Evolutionary conservation across 2,888 invertebrate species (phyloP).

Genomic region (Hypomecis punctinalis): DNA sequence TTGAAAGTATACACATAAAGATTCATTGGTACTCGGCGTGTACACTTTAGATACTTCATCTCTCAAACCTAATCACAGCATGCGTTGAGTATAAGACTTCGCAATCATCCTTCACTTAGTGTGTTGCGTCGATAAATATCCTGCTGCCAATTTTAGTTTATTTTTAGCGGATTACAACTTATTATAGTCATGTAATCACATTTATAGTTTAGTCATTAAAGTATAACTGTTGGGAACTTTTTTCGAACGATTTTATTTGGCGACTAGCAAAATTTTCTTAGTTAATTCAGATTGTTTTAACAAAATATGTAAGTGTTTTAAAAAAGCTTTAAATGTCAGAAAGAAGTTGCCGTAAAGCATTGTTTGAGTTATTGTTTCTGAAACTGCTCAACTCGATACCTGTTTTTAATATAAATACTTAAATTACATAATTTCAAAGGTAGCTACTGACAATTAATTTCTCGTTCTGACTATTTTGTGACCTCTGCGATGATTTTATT

Average conservation of each 20-base stretch:
- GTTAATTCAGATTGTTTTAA: slow-evolving; percentile 7
- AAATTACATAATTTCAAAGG: not conserved
- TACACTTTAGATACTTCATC: too few relatives aligned
- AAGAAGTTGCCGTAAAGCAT: slow-evolving; percentile 5
- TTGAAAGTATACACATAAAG: too few relatives aligned
- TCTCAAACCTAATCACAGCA: too few relatives aligned
- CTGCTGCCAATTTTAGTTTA: slow-evolving; percentile 62
- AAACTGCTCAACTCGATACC: slow-evolving; percentile 14
- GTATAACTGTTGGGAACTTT: slow-evolving; percentile 10
- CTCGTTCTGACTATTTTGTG: not conserved
- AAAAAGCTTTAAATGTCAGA: slow-evolving; percentile 19
- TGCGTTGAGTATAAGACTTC: not conserved
- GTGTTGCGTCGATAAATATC: slow-evolving; percentile 56
- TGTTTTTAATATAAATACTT: not conserved
- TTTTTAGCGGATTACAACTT: slow-evolving; percentile 48
- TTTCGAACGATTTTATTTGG: slow-evolving; percentile 10
- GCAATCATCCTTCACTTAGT: slow-evolving; percentile 46
- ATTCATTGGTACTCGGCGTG: too few relatives aligned
- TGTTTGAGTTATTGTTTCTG: slow-evolving; percentile 10
- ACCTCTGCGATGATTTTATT: not conserved
- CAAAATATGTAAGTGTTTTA: slow-evolving; percentile 7
- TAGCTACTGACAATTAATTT: not conserved
- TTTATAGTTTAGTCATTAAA: slow-evolving; percentile 53
- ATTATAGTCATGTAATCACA: slow-evolving; percentile 62
- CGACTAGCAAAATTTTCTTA: slow-evolving; percentile 4